These are phyloP conservation scores for Semnornis frantzii DNA, from an alignment of 2,113 vertebrate genomes.

Conservation along the genomic window DNA sequence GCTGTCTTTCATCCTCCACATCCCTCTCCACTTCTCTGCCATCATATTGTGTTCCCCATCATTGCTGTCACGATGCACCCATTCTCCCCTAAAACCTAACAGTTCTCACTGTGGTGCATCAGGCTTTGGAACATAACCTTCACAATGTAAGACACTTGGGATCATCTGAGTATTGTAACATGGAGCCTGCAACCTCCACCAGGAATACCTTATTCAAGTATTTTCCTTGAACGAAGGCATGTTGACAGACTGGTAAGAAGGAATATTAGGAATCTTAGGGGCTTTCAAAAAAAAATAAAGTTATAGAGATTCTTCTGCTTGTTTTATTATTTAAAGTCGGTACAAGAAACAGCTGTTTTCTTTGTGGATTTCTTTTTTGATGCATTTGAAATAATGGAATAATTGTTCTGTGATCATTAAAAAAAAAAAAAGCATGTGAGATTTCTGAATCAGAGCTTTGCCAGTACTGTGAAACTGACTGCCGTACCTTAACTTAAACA, in stretches of 20 bases:
- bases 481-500: neutral
- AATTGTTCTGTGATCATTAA: neutral
- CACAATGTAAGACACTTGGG: accelerated
- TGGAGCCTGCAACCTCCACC: neutral
- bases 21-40: neutral
- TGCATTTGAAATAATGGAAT: neutral
- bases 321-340: neutral
- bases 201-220: conserved; percentile 38
- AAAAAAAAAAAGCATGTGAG: neutral
- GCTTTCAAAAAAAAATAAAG: conserved; percentile 5
- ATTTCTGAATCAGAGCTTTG: neutral
- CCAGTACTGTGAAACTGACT: neutral
- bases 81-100: neutral
- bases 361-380: neutral
- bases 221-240: neutral
- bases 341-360: neutral
- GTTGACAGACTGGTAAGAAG: conserved; percentile 44
- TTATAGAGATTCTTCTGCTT: neutral
- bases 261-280: neutral
- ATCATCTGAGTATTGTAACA: neutral
- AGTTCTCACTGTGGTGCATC: accelerated
- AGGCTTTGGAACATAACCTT: neutral
- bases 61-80: accelerated
- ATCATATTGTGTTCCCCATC: accelerated
- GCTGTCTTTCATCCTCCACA: neutral